Evolutionary conservation across 2,113 vertebrate genomes (phyloP).

Genomic region (Pampusana beccarii): DNA sequence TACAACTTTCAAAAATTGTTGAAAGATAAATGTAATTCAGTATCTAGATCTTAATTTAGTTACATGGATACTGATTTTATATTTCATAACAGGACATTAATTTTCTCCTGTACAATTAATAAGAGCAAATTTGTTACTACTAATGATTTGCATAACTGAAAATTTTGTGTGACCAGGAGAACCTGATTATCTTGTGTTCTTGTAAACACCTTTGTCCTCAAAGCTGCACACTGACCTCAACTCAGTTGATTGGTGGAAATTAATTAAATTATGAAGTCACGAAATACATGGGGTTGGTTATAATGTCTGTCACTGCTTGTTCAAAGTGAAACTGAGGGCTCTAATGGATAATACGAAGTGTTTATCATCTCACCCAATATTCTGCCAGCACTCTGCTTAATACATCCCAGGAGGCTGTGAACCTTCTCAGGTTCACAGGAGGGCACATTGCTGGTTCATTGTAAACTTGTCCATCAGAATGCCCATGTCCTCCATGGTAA

Average conservation of each 20-base stretch:
- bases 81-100: not conserved
- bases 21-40: not conserved
- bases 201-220: not conserved
- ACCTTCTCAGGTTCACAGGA: not conserved
- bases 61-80: not conserved
- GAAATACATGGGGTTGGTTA: not conserved
- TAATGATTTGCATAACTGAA: not conserved
- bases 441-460: not conserved
- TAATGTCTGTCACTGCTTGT: not conserved
- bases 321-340: not conserved
- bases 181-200: not conserved
- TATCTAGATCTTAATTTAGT: not conserved
- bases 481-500: not conserved
- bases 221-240: not conserved
- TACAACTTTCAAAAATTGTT: not conserved
- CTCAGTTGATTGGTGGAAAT: not conserved
- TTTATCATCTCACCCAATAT: not conserved
- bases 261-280: not conserved
- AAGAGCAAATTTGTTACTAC: not conserved
- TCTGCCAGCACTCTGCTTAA: not conserved
- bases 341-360: not conserved
- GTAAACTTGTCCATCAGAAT: not conserved
- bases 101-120: not conserved
- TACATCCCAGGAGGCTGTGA: not conserved
- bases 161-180: not conserved